Evolutionary conservation across 2,113 vertebrate genomes (phyloP).

Genomic region (Uria lomvia): DNA sequence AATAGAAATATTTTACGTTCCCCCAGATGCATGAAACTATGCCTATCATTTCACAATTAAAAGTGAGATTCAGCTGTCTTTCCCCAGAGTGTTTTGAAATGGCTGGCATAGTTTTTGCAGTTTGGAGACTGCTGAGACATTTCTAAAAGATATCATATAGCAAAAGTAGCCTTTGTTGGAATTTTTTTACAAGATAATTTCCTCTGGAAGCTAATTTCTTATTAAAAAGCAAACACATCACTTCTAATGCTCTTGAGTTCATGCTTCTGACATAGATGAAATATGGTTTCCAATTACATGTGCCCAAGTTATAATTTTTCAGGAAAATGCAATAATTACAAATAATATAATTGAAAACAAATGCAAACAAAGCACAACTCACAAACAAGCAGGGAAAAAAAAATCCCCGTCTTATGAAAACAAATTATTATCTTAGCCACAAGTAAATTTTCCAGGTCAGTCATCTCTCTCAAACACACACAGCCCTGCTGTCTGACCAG

Average conservation of each 20-base stretch:
- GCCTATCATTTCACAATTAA: background rate
- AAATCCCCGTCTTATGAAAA: background rate
- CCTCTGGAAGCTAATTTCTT: background rate
- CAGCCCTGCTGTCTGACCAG: background rate
- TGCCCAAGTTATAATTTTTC: background rate
- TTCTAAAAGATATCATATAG: background rate
- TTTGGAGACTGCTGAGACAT: background rate
- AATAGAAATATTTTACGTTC: constrained; percentile 15
- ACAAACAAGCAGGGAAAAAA: background rate
- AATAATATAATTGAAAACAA: background rate
- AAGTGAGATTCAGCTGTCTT: background rate
- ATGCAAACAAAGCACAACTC: background rate
- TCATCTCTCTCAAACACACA: background rate
- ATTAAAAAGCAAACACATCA: background rate
- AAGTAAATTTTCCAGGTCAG: background rate
- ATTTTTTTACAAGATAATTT: background rate
- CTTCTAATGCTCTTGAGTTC: background rate
- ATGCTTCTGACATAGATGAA: background rate
- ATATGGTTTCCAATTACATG: background rate
- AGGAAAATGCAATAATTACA: background rate
- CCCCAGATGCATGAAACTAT: background rate
- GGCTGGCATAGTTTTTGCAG: background rate
- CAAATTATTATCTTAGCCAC: background rate
- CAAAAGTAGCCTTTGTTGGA: background rate
- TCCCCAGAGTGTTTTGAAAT: background rate